Conservation (phyloP, 2,888 invertebrate genomes). For the Helleia helle region DNA sequence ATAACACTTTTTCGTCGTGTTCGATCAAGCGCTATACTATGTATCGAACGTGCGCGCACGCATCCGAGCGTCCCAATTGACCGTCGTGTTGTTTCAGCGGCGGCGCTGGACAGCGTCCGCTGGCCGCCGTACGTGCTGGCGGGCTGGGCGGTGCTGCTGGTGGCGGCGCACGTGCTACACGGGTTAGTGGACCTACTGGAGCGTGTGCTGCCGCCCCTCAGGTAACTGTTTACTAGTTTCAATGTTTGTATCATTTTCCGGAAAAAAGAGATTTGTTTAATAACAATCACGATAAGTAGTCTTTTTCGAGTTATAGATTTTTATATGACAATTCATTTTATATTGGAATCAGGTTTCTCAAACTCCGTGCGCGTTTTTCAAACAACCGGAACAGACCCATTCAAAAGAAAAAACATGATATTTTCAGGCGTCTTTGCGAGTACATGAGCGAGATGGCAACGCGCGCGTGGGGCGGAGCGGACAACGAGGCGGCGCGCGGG, state of each 20-base stretch:
- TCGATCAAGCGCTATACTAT: no score
- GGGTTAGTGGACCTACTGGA: conserved; percentile 44
- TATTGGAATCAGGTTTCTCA: no score
- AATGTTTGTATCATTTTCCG: no score
- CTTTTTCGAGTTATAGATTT: no score
- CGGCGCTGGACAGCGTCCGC: conserved; percentile 53
- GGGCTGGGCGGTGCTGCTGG: conserved; percentile 53
- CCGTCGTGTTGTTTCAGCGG: conserved; percentile 24
- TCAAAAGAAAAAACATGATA: not conserved
- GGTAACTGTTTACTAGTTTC: conserved; percentile 32
- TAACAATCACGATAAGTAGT: no score
- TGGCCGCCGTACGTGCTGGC: conserved; percentile 64
- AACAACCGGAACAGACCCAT: no score
- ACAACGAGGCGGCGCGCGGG: conserved; percentile 23
- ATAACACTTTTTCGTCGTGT: no score
- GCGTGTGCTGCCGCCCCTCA: conserved; percentile 40
- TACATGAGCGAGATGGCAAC: conserved; percentile 45
- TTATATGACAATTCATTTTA: no score
- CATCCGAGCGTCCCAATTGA: not conserved
- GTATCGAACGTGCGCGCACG: no score
- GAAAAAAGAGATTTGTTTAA: no score
- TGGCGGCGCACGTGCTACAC: conserved; percentile 54
- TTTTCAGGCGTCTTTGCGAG: conserved; percentile 27
- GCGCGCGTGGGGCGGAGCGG: conserved; percentile 32
- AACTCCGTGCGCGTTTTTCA: no score